Evolutionary conservation across 2,797 vertebrate species (phyloP).

Genomic region (Paedocypris micromegethes): DNA sequence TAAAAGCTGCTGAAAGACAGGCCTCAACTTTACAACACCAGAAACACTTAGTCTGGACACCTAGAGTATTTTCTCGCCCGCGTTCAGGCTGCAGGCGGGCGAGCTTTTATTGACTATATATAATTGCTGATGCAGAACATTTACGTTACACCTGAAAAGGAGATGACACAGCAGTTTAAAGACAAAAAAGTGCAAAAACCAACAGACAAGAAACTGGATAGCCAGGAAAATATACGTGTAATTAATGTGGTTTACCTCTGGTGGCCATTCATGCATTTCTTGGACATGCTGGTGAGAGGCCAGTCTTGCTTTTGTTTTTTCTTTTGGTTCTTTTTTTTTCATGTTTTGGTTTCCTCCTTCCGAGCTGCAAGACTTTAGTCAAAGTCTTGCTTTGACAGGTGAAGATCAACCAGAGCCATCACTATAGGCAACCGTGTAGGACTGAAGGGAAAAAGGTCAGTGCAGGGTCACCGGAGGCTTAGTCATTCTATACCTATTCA

Average conservation of each 20-base stretch:
- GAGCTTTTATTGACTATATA: constrained; percentile 6
- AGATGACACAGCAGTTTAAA: constrained; percentile 9
- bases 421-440: constrained; percentile 65
- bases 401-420: constrained; percentile 69
- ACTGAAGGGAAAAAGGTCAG: constrained; percentile 56
- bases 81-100: not conserved
- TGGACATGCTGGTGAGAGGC: constrained; percentile 29
- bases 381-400: constrained; percentile 75
- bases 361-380: constrained; percentile 70
- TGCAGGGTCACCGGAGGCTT: constrained; percentile 57
- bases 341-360: constrained; percentile 61
- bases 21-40: constrained; percentile 43
- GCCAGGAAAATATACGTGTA: constrained; percentile 18
- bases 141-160: constrained; percentile 14
- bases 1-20: constrained; percentile 68
- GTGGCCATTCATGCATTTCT: constrained; percentile 21
- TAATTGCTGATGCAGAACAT: constrained; percentile 15
- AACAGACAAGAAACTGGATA: constrained; percentile 1
- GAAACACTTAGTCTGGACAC: constrained; percentile 22
- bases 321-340: constrained; percentile 51
- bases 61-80: constrained; percentile 6
- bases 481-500: constrained; percentile 69
- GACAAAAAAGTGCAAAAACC: constrained; percentile 2
- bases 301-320: constrained; percentile 45
- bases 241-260: constrained; percentile 26